Evolutionary conservation across 2,888 invertebrate genomes (phyloP).

Genomic region (Drosophila maculinotata): DNA sequence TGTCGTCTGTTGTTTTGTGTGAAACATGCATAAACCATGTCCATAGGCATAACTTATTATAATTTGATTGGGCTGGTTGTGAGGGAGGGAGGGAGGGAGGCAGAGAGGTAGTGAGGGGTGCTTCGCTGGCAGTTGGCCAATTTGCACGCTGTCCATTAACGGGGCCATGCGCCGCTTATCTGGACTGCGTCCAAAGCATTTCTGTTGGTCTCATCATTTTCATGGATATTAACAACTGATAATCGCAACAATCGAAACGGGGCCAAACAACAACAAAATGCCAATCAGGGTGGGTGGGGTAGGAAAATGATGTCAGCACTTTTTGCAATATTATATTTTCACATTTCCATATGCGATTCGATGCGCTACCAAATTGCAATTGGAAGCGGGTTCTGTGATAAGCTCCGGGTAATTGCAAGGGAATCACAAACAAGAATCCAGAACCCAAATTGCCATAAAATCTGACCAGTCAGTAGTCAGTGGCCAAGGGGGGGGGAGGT

Average conservation of each 20-base stretch:
- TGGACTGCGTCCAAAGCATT: constrained; percentile 22
- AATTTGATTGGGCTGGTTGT: constrained; percentile 12
- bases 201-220: constrained; percentile 72
- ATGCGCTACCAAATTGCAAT: constrained; percentile 38
- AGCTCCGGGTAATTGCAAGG: constrained; percentile 55
- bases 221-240: constrained; percentile 80
- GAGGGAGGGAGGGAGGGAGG: too few relatives aligned
- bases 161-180: constrained; percentile 65
- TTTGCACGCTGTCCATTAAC: constrained; percentile 79
- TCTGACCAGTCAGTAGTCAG: constrained; percentile 52
- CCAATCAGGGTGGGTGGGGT: constrained; percentile 17
- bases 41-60: constrained; percentile 44
- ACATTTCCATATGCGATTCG: constrained; percentile 71
- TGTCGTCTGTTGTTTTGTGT: constrained; percentile 31
- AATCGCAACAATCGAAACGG: constrained; percentile 76
- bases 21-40: constrained; percentile 48
- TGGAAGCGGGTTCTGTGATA: constrained; percentile 50
- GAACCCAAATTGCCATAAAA: constrained; percentile 37
- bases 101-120: not conserved
- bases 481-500: not conserved
- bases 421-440: constrained; percentile 30
- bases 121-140: constrained; percentile 65
- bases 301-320: constrained; percentile 51
- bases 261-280: constrained; percentile 37
- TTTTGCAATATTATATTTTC: constrained; percentile 51